Percentiles rank a stretch among this genome's conserved stretches.
Evolutionary conservation across 2,113 vertebrate species (phyloP).

Genomic region (Xyrauchen texanus): DNA sequence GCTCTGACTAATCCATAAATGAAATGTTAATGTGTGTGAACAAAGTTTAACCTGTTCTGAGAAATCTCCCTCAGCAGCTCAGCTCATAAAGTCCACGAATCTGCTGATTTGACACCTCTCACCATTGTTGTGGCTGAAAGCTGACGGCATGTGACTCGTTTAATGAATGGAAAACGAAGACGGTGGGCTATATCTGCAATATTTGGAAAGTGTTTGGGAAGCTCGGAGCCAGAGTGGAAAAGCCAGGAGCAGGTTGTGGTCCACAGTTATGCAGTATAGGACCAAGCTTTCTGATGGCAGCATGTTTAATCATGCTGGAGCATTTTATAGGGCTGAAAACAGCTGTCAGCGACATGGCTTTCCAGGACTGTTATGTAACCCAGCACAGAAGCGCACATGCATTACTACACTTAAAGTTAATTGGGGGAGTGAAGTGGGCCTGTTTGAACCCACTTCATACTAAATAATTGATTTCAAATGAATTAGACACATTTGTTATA

Average conservation of each 20-base stretch:
- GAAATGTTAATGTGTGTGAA: conserved; percentile 1
- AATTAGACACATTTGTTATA: background rate
- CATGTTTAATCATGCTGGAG: conserved; percentile 3
- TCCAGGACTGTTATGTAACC: conserved; percentile 3
- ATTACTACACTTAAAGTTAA: conserved; percentile 17
- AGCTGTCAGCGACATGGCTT: background rate
- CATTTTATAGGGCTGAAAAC: conserved; percentile 29
- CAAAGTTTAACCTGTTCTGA: conserved; percentile 46
- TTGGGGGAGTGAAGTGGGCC: background rate
- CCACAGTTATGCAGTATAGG: conserved; percentile 6
- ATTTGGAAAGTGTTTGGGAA: conserved; percentile 67
- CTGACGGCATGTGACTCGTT: conserved; percentile 63
- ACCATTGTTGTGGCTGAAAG: conserved; percentile 70
- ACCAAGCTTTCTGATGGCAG: conserved; percentile 1
- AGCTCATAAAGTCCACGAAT: conserved; percentile 58
- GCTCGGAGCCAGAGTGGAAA: conserved; percentile 34
- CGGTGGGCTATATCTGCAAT: conserved; percentile 66
- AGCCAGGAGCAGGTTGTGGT: conserved; percentile 39
- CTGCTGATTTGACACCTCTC: conserved; percentile 64
- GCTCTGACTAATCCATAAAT: background rate
- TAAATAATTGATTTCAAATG: background rate
- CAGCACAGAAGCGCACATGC: background rate
- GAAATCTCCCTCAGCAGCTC: conserved; percentile 53
- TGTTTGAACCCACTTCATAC: background rate
- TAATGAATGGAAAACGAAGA: conserved; percentile 71